These are phyloP conservation scores for Leptinotarsa lineolata DNA, from an alignment of 1,140 invertebrate genomes.

Conservation along the genomic window DNA sequence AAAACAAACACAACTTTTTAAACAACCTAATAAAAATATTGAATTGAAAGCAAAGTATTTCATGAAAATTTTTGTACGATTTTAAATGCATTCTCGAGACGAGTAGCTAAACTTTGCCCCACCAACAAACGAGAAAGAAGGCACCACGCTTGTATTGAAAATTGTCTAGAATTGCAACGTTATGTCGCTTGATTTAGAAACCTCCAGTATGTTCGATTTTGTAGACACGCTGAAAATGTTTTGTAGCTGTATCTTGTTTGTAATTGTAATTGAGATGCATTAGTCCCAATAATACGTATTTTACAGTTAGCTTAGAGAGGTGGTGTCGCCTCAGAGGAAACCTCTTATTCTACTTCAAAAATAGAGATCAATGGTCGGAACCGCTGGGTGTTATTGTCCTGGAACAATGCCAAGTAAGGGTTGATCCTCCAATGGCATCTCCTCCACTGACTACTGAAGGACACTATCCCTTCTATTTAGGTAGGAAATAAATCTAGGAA, in stretches of 20 bases:
- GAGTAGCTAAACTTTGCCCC: no score
- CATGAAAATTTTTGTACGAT: no score
- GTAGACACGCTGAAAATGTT: no score
- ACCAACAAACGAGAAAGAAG: no score
- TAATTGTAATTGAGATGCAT: neutral
- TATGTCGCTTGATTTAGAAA: neutral
- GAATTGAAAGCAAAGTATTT: no score
- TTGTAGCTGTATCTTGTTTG: neutral
- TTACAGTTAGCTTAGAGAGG: constrained; percentile 77
- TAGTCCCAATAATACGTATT: constrained; percentile 9
- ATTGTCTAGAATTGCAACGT: neutral
- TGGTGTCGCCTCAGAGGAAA: constrained; percentile 93
- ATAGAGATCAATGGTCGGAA: constrained; percentile 84
- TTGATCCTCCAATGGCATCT: constrained; percentile 65
- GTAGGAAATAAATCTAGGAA: constrained; percentile 52
- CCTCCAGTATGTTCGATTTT: neutral
- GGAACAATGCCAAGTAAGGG: constrained; percentile 79
- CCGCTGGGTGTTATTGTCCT: constrained; percentile 85
- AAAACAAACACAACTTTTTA: no score
- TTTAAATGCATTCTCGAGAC: no score
- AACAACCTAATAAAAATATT: no score
- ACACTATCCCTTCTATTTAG: constrained; percentile 71
- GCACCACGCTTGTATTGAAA: no score
- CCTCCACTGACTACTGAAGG: constrained; percentile 60
- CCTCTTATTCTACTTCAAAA: constrained; percentile 92